Evolutionary conservation across 1,140 invertebrate species (phyloP), one percentile per base, ranked within the genome.

Genomic region (Cherax destructor): DNA sequence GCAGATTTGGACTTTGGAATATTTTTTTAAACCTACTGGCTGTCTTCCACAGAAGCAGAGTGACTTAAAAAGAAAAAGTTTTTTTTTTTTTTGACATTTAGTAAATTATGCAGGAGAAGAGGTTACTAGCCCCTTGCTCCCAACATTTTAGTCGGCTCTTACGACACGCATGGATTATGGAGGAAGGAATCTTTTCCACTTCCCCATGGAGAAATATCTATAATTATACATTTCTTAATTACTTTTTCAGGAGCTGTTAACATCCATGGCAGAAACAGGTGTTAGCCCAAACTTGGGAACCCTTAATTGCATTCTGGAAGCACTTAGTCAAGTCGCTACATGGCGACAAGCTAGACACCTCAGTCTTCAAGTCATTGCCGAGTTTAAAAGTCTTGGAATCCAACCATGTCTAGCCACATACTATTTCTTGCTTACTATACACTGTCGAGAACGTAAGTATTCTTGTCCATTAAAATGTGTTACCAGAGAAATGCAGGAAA

Each of bases 371-470:
- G 81, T 83, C 69, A 93, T 97, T 3, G 93, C 95, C 0, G 97
- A 98, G 94, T 98, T 98, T 93, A 96, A 95, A 91, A 93, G 94
- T 52, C 93, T 97, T 0, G 96, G 96, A 11, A 96, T 99, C 78
- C 95, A 96, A 93, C 97, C 97, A 0, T 96, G 96, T 77, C 94
- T 98, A 6, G 96, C 96, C 0, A 95, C 96, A 4, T 98, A 97
- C 95, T 96, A 96, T 94, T 96, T 96, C 94, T 84, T 98, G 0
- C 93, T 98, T 4, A 95, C 94, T 18, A 95, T 96, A 81, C 97
- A 96, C 94, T 97, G 95, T 80, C 96, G 96, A 94, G 96, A 97
- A 88, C 94, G 97, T 97, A 95, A 96, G 95, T 56, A 56, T 5
- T 95, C 2, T 77, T 50, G n/a, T 41, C 16, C 88, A 6, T 61